Conservation (phyloP, 1,140 invertebrate species). For the Chymomyza costata region DNA sequence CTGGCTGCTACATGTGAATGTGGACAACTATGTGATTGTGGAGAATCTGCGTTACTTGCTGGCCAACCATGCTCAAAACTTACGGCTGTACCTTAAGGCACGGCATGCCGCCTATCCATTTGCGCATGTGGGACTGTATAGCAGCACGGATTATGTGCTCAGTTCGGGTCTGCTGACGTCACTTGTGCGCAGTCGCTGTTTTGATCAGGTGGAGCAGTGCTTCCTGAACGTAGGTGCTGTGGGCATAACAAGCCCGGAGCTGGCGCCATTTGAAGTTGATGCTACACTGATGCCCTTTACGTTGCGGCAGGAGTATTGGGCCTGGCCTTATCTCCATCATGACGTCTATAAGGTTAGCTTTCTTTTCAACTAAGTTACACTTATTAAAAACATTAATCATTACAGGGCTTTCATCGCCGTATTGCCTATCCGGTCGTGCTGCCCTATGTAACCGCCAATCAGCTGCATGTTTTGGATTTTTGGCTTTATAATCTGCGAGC, state of each 20-base stretch:
- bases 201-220: constrained; percentile 85
- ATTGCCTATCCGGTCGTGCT: constrained; percentile 2
- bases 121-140: constrained; percentile 93
- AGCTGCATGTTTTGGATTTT: constrained; percentile 34
- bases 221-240: too few relatives aligned
- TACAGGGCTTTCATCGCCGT: constrained; percentile 1
- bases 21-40: constrained; percentile 94
- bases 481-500: constrained; percentile 40
- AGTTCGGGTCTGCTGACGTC: constrained; percentile 81
- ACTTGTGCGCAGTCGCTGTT: neutral
- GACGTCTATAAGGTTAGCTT: constrained; percentile 28
- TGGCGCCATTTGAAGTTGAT: constrained; percentile 17
- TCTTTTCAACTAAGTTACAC: too few relatives aligned
- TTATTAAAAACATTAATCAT: too few relatives aligned
- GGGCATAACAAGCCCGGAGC: constrained; percentile 77
- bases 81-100: constrained; percentile 91
- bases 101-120: constrained; percentile 87
- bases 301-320: constrained; percentile 27
- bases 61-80: constrained; percentile 80
- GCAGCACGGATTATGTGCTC: constrained; percentile 91
- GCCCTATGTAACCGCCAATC: constrained; percentile 17
- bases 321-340: constrained; percentile 34
- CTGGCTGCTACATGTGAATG: constrained; percentile 96
- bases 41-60: constrained; percentile 94
- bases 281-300: constrained; percentile 21